Conservation (phyloP, 2,113 vertebrate genomes). For the Cryptomyrus ogoouensis region DNA sequence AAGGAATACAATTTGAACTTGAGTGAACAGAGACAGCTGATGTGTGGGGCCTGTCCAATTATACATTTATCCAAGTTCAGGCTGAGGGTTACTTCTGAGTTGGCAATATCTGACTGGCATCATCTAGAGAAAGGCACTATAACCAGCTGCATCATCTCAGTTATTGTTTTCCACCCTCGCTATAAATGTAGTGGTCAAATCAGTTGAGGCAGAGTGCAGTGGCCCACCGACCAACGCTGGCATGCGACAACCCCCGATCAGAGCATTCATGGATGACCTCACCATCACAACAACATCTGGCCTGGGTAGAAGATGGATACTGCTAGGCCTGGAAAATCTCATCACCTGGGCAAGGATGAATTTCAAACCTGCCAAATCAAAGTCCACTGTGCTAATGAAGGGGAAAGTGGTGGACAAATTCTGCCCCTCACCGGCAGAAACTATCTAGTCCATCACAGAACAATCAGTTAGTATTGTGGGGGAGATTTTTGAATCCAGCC, state of each 20-base stretch:
- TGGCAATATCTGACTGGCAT: not conserved
- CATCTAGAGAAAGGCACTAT: not conserved
- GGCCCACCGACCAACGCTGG: not conserved
- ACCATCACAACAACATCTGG: not conserved
- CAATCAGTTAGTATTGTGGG: not conserved
- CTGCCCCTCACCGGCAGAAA: not conserved
- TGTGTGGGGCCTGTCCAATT: not conserved
- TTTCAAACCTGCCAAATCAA: conserved; percentile 10
- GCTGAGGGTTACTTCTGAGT: not conserved
- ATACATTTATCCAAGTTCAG: not conserved
- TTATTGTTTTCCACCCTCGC: not conserved
- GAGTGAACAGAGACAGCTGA: not conserved
- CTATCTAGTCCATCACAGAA: not conserved
- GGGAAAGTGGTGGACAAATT: not conserved
- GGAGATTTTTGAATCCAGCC: not conserved
- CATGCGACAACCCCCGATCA: not conserved
- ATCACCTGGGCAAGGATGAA: not conserved
- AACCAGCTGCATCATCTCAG: not conserved
- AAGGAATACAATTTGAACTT: not conserved
- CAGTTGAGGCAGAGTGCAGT: not conserved
- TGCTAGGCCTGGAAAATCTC: not conserved
- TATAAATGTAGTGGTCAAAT: not conserved
- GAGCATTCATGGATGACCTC: not conserved
- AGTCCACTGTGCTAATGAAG: not conserved
- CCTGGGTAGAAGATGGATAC: not conserved